Evolutionary conservation across 2,797 vertebrate genomes (phyloP).

Genomic region (Silurus aristotelis): DNA sequence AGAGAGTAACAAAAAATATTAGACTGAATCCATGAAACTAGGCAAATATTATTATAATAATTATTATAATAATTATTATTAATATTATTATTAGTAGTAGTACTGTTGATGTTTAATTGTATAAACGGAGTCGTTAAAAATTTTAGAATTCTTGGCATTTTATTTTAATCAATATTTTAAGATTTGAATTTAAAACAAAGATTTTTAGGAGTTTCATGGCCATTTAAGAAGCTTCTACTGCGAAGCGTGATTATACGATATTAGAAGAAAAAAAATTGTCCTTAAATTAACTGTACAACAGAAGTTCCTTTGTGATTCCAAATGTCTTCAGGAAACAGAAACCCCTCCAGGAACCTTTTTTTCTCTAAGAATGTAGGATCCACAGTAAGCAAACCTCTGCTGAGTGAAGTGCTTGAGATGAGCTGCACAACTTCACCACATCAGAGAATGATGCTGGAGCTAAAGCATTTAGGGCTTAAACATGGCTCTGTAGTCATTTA

Average conservation of each 20-base stretch:
- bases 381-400: background rate
- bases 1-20: background rate
- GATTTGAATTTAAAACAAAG: background rate
- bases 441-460: background rate
- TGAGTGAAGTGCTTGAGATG: background rate
- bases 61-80: background rate
- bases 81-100: background rate
- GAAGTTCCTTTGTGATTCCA: background rate
- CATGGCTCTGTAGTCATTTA: background rate
- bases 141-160: background rate
- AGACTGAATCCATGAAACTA: too few species aligned
- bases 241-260: background rate
- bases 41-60: background rate
- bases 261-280: too few species aligned
- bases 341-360: background rate
- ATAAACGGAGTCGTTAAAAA: too few species aligned
- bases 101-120: too few species aligned
- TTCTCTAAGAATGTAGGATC: background rate
- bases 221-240: background rate
- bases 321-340: background rate
- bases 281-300: background rate
- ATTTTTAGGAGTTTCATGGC: background rate
- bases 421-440: background rate
- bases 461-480: background rate
- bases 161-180: background rate